phyloP scores from a whole-genome alignment of 2,113 vertebrate species.

The Probosciger aterrimus region DNA sequence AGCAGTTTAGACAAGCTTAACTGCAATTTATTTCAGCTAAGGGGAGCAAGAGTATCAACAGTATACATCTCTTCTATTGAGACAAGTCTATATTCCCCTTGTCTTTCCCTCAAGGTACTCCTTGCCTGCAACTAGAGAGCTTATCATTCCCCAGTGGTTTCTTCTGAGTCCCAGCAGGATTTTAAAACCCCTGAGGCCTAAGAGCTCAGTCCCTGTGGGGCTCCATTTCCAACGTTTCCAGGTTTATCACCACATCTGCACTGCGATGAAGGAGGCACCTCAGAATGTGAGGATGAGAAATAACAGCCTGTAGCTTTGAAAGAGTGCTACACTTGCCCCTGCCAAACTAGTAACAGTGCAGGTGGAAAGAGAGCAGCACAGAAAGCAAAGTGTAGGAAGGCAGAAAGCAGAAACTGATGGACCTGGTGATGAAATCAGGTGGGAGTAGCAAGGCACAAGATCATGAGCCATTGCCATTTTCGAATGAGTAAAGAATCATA shows the following conservation, averaged over 20 bases:
- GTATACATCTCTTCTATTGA: not conserved
- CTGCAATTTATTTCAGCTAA: not conserved
- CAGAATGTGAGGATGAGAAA: not conserved
- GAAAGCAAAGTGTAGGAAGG: not conserved
- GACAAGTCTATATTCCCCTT: not conserved
- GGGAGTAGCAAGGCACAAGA: not conserved
- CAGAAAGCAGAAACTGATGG: not conserved
- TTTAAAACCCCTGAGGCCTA: not conserved
- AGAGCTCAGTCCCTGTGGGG: not conserved
- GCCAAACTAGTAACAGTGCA: not conserved
- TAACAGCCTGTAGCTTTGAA: not conserved
- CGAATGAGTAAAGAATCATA: not conserved
- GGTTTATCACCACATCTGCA: accelerated
- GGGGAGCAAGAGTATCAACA: not conserved
- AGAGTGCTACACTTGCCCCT: accelerated
- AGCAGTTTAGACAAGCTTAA: not conserved
- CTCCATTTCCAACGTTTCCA: not conserved
- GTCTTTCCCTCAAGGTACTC: not conserved
- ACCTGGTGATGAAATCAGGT: not conserved
- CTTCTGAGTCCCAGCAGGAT: not conserved
- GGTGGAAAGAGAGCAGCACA: not conserved
- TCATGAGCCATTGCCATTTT: not conserved
- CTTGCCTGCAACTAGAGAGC: not conserved
- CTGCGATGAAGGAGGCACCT: not conserved
- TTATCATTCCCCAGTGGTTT: not conserved